These are phyloP conservation scores for Bombycilla garrulus DNA, from an alignment of 2,113 vertebrate species.

Conservation along the genomic window DNA sequence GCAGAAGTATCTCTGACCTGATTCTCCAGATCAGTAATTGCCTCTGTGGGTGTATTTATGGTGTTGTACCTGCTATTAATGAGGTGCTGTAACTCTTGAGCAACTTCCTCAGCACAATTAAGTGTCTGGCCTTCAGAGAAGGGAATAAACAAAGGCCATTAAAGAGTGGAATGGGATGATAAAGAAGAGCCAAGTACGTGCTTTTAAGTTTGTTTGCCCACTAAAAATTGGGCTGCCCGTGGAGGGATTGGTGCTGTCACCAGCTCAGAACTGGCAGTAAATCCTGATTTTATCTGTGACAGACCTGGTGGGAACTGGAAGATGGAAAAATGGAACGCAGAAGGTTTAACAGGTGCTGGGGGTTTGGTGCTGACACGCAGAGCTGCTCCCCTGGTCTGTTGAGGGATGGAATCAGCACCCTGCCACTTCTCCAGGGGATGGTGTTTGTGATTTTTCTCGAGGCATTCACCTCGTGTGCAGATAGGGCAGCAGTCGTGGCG, in stretches of 20 bases:
- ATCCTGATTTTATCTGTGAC: not conserved
- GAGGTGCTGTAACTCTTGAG: constrained; percentile 53
- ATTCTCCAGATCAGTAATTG: constrained; percentile 4
- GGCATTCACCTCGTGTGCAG: not conserved
- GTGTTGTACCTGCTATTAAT: constrained; percentile 42
- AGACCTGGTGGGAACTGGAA: not conserved
- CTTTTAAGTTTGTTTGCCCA: constrained; percentile 6
- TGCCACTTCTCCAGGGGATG: not conserved
- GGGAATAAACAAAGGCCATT: constrained; percentile 51
- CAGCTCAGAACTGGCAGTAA: not conserved
- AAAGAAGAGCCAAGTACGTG: not conserved
- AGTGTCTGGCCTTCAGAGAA: constrained; percentile 30
- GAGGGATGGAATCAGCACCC: not conserved
- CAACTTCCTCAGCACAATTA: constrained; percentile 38
- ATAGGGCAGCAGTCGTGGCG: not conserved
- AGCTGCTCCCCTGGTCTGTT: not conserved
- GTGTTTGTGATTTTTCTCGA: not conserved
- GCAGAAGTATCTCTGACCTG: constrained; percentile 33
- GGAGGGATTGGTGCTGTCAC: not conserved
- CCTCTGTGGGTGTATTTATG: constrained; percentile 33
- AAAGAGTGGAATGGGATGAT: constrained; percentile 19
- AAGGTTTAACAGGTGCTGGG: not conserved
- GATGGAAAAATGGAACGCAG: not conserved
- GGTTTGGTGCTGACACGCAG: not conserved
- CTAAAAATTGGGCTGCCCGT: not conserved